phyloP scores from a whole-genome alignment of 2,888 invertebrate genomes.

The Malthinus seriepunctatus region DNA sequence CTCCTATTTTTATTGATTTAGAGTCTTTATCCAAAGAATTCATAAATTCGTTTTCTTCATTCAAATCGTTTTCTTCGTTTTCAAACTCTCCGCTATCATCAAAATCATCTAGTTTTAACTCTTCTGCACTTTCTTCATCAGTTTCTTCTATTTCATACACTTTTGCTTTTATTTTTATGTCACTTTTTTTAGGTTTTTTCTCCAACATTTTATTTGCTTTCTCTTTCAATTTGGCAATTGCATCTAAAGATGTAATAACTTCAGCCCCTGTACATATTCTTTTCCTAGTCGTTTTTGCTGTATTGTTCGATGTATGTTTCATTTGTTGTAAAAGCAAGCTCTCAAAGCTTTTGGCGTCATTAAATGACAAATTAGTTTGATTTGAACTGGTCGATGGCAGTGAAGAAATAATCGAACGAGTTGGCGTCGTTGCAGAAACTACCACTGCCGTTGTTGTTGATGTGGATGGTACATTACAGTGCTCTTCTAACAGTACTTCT shows the following conservation, averaged over 20 bases:
- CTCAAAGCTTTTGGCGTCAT: neutral
- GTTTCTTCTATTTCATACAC: slow-evolving; percentile 7
- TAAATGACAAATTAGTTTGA: neutral
- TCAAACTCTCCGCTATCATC: slow-evolving; percentile 6
- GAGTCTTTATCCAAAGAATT: neutral
- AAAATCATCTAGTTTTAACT: slow-evolving; percentile 1
- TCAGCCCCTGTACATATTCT: slow-evolving; percentile 13
- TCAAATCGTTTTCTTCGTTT: slow-evolving; percentile 6
- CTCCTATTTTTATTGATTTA: neutral
- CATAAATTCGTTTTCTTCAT: slow-evolving; percentile 2
- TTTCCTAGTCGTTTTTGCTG: slow-evolving; percentile 1
- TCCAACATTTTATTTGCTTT: neutral
- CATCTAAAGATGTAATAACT: slow-evolving; percentile 12
- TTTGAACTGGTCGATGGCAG: neutral
- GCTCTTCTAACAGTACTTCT: neutral
- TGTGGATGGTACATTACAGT: neutral
- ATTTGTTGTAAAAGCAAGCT: slow-evolving; percentile 9
- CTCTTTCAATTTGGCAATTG: slow-evolving; percentile 10
- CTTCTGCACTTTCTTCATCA: slow-evolving; percentile 6
- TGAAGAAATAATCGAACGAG: too few species aligned
- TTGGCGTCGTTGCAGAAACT: neutral
- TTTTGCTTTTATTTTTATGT: too few species aligned
- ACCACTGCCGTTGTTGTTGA: neutral
- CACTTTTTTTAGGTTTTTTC: neutral
- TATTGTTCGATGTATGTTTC: slow-evolving; percentile 9